Percentiles rank a stretch among this genome's conserved stretches.
Evolutionary conservation across 37 sponge, comb jelly and placozoan species (phyloP).

Genomic region (Dysidea cf. avara): DNA sequence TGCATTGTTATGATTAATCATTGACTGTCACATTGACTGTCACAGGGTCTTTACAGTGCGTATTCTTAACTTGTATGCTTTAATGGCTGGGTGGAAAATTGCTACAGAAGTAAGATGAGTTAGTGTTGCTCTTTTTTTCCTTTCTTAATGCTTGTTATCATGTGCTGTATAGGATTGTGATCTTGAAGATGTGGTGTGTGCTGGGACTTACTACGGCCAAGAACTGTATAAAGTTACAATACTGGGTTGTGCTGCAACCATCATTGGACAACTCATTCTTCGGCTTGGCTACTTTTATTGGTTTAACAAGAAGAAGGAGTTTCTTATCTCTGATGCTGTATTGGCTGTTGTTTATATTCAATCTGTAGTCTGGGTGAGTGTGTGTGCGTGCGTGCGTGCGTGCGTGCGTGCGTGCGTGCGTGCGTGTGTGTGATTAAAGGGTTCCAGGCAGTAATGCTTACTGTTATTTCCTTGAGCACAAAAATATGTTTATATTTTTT

Average conservation of each 20-base stretch:
- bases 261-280: neutral
- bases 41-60: neutral
- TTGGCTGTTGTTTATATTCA: constrained; percentile 12
- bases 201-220: constrained; percentile 18
- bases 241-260: neutral
- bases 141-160: too few relatives aligned
- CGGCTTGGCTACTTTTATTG: constrained; percentile 16
- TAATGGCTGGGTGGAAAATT: neutral
- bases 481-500: too few relatives aligned
- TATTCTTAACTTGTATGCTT: constrained; percentile 1
- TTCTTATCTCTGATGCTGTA: constrained; percentile 12
- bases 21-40: too few relatives aligned
- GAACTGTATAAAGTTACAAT: constrained; percentile 7
- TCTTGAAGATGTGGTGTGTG: constrained; percentile 13
- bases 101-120: neutral
- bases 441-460: too few relatives aligned
- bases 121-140: too few relatives aligned
- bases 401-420: too few relatives aligned
- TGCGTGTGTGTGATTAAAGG: too few relatives aligned
- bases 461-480: too few relatives aligned
- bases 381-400: too few relatives aligned
- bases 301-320: constrained; percentile 12
- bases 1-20: too few relatives aligned
- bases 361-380: constrained; percentile 19
- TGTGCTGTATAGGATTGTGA: neutral